phyloP scores from a whole-genome alignment of 1,140 invertebrate species.

The Gryon sp. region DNA sequence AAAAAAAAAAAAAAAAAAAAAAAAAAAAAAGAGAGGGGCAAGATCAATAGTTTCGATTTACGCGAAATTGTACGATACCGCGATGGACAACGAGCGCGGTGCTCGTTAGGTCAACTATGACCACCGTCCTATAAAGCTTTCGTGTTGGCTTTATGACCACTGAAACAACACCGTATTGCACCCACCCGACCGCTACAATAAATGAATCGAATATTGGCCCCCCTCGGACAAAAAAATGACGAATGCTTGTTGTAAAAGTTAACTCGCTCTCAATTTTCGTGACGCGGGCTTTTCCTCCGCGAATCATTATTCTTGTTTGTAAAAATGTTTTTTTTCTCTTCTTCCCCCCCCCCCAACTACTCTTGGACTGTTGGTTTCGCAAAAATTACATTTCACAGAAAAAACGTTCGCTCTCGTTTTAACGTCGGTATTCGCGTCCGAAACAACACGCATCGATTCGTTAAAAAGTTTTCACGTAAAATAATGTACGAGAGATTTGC shows the following conservation, averaged over 20 bases:
- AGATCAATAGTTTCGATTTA: slow-evolving; percentile 48
- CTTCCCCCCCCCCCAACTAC: too few relatives aligned
- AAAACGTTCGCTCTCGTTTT: neutral
- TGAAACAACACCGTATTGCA: slow-evolving; percentile 53
- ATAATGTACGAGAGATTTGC: slow-evolving; percentile 4
- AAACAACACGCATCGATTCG: slow-evolving; percentile 4
- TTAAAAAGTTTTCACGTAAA: neutral
- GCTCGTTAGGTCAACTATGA: slow-evolving; percentile 66
- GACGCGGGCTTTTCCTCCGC: slow-evolving; percentile 4
- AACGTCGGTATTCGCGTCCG: neutral
- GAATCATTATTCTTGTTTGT: slow-evolving; percentile 31
- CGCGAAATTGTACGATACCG: slow-evolving; percentile 33
- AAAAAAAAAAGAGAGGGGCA: slow-evolving; percentile 16
- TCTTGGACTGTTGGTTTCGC: too few relatives aligned
- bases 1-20: neutral
- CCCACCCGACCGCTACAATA: slow-evolving; percentile 46
- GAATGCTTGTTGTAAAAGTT: slow-evolving; percentile 50
- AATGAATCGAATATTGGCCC: slow-evolving; percentile 49
- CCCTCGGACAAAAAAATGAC: slow-evolving; percentile 61
- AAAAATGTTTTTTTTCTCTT: slow-evolving; percentile 9
- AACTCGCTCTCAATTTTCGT: slow-evolving; percentile 41
- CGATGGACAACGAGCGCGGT: slow-evolving; percentile 53
- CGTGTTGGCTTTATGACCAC: slow-evolving; percentile 63
- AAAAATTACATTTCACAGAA: slow-evolving; percentile 9
- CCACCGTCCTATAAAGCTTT: slow-evolving; percentile 67